A percentile compares a stretch with the other conserved stretches of the same genome.
These are phyloP conservation scores for Calonectris borealis DNA, from an alignment of 2,113 vertebrate genomes.

Conservation along the genomic window DNA sequence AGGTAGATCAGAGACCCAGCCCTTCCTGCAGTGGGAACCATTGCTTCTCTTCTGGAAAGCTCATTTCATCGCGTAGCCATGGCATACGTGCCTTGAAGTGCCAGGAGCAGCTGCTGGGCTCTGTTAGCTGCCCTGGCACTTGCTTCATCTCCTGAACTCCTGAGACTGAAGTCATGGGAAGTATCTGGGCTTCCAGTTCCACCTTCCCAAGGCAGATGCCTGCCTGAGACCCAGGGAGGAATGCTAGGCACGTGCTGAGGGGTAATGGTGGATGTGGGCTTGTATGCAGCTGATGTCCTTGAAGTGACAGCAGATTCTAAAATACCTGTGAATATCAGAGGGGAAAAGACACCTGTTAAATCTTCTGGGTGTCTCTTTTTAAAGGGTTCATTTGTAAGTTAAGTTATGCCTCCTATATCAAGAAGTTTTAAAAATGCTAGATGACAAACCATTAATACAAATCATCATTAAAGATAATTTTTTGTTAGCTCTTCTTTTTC, in stretches of 20 bases:
- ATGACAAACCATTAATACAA: neutral
- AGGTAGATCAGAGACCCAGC: neutral
- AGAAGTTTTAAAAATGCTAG: neutral
- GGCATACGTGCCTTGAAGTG: neutral
- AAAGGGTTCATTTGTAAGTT: neutral
- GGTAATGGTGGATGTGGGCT: neutral
- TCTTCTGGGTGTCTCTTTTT: neutral
- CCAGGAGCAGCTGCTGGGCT: neutral
- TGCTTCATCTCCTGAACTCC: no score
- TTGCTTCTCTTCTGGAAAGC: neutral
- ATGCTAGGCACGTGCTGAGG: neutral
- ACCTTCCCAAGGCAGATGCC: neutral
- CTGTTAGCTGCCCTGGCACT: neutral
- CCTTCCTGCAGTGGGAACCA: neutral
- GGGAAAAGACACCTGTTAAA: neutral
- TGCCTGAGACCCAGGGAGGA: neutral
- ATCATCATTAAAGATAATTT: neutral
- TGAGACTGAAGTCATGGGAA: neutral
- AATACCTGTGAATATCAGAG: neutral
- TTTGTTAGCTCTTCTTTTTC: neutral
- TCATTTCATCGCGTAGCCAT: neutral
- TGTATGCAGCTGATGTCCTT: neutral
- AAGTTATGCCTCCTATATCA: neutral
- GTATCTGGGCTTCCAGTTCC: neutral
- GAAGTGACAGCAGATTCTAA: neutral